Conservation (phyloP, 2,113 vertebrate species). For the Lepus americanus region DNA sequence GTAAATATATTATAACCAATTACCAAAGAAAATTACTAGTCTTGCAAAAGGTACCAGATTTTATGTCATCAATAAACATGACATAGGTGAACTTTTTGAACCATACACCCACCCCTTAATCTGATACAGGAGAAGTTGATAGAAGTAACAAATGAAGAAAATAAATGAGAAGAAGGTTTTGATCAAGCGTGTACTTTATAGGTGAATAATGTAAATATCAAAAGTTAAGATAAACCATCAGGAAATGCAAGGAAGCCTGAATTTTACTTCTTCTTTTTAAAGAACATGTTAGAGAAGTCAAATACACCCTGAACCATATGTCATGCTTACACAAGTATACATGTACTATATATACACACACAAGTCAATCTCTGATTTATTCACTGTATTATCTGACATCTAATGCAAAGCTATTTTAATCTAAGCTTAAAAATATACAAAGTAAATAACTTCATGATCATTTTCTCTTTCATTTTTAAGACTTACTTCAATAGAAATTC, state of each 20-base stretch:
- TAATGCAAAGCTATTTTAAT: not conserved
- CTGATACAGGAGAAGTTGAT: not conserved
- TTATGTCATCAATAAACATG: not conserved
- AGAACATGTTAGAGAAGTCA: not conserved
- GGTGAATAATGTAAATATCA: conserved; percentile 10
- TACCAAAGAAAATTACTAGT: conserved; percentile 26
- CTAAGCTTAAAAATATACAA: not conserved
- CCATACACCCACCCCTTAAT: not conserved
- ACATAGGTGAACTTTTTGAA: conserved; percentile 21
- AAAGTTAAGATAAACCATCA: not conserved
- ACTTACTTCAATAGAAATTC: conserved; percentile 17
- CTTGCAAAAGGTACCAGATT: not conserved
- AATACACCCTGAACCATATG: not conserved
- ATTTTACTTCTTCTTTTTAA: not conserved
- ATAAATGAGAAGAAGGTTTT: not conserved
- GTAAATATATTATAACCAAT: not conserved
- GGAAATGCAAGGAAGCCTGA: not conserved
- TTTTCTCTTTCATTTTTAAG: not conserved
- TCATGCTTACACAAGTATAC: not conserved
- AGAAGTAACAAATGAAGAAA: not conserved
- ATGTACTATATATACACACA: not conserved
- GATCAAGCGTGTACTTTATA: not conserved
- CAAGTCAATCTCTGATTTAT: not conserved
- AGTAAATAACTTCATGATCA: not conserved
- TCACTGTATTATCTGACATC: not conserved